Base-by-base conservation (phyloP, 2,888 invertebrate species). In the Chromoteleia sp. region DNA sequence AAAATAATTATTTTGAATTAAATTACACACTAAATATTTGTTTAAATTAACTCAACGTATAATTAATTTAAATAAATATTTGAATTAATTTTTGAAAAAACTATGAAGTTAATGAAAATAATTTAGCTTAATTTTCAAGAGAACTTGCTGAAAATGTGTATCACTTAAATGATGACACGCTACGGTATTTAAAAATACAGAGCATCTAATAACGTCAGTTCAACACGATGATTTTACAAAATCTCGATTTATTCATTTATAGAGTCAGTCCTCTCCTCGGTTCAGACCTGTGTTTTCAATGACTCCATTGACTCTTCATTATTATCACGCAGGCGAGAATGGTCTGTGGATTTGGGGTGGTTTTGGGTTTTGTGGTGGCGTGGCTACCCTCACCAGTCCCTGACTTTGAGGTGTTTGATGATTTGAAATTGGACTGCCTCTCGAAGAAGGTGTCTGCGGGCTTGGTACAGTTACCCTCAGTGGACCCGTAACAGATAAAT, bases 271-370 rank as follows among this genome's bases (percentile, higher is more conserved):
- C 78, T 80, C 70, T 84, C 74, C 81, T 82, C 59, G 30, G 8
- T 43, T 48, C 65, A 41, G 45, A 65, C 78, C 43, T 33, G 75
- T 67, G 81, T 63, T 58, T 78, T 67, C 54, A 77, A 52, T 39
- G 33, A 74, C 54, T 82, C 79, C 68, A 73, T 78, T 58, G 68
- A 68, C 54, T 74, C 78, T 52, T 48, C 59, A 48, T 84, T 89
- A 89, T 92, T 90, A 91, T 92, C 92, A 92, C 92, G 92, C 92
- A 68, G 92, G 92, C 87, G 92, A 91, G 71, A 92, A 92, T 0
- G 92, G 92, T 85, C 92, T 89, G 84, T 92, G 92, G 50, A 92
- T 89, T 83, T 91, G 91, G 21, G 90, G 91, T 5, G 92, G 91
- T 81, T 90, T 92, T 29, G 92, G 91, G 81, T 91, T 91, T 33